Base-by-base conservation (phyloP, 2,888 invertebrate species). In the Melipona bicolor region DNA sequence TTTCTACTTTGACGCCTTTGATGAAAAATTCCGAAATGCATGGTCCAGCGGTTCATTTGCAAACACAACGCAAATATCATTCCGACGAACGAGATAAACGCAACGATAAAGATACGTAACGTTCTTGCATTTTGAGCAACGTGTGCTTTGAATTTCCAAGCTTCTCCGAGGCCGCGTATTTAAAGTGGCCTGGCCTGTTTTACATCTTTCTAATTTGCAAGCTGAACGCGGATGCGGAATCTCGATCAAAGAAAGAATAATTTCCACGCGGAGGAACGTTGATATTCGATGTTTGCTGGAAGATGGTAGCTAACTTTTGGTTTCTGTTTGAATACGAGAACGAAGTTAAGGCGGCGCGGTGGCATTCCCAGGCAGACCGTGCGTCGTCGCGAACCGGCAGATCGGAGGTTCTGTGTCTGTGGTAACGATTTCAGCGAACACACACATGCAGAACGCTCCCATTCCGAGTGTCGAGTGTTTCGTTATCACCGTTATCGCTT, bases 401-500 rank as follows among this genome's bases (percentile, higher is more conserved):
- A 62, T 74, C 70, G 21, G 50, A 52, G 24, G 74, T 83, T 84
- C 75, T 71, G 74, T 68, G 54, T 61, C 21, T 77, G 65, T 78
- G 82, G 85, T 82, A 82, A 88, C 85, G 82, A 81, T 88, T 76
- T 81, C 70, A 74, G 49, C 79, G 81, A 81, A 79, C 70, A 43
- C 36, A 43, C 36, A 43, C 36, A 6, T 9, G 4, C 36, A 80
- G 67, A 76, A 81, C 75, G 88, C 52, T 77, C 76, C 77, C 82
- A 77, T 88, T 88, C 81, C 56, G 67, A 24, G 78, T 65, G 88
- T 83, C 84, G 77, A 81, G 88, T 83, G 82, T 79, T 88, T 84
- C 86, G 86, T 88, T 88, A 88, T 88, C 88, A 68, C 82, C 67
- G 88, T 88, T 88, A 88, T 88, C 88, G 77, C 74, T 71, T 64